phyloP scores from a whole-genome alignment of 2,888 invertebrate genomes.

The Urechis unicinctus region DNA sequence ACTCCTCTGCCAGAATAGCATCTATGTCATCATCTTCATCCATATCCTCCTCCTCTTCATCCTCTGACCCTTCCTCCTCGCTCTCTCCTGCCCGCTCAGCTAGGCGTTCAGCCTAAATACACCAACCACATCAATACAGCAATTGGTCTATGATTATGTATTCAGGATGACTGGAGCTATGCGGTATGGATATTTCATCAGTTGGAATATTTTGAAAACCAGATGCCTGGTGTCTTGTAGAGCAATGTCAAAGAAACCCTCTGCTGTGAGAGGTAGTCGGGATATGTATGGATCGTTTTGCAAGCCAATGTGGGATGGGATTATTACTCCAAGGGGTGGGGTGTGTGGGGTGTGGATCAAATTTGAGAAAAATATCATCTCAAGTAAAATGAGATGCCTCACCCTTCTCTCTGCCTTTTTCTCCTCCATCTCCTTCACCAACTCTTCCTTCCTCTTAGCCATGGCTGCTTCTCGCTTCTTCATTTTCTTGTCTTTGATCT shows the following conservation, averaged over 20 bases:
- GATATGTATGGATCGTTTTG: no score
- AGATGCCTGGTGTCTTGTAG: no score
- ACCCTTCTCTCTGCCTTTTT: slow-evolving; percentile 22
- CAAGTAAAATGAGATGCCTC: not conserved
- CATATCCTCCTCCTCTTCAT: slow-evolving; percentile 41
- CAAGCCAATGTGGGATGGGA: no score
- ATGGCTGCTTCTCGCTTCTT: slow-evolving; percentile 44
- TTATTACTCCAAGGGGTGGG: not conserved
- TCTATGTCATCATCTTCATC: slow-evolving; percentile 46
- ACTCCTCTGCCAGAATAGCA: slow-evolving; percentile 43
- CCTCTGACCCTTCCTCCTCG: slow-evolving; percentile 34
- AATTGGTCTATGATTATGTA: no score
- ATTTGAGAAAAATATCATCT: not conserved
- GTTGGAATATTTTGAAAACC: no score
- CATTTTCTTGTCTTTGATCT: slow-evolving; percentile 39
- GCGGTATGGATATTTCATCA: no score
- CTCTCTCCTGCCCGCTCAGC: slow-evolving; percentile 27
- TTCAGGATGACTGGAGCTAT: no score
- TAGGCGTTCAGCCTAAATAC: slow-evolving; percentile 17
- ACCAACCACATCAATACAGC: not conserved
- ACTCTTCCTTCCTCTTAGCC: slow-evolving; percentile 41
- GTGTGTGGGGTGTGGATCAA: not conserved
- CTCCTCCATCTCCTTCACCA: slow-evolving; percentile 35
- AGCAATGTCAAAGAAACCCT: no score
- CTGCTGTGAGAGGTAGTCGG: no score